Conservation (phyloP, 2,113 vertebrate species). For the Silurus glanis region DNA sequence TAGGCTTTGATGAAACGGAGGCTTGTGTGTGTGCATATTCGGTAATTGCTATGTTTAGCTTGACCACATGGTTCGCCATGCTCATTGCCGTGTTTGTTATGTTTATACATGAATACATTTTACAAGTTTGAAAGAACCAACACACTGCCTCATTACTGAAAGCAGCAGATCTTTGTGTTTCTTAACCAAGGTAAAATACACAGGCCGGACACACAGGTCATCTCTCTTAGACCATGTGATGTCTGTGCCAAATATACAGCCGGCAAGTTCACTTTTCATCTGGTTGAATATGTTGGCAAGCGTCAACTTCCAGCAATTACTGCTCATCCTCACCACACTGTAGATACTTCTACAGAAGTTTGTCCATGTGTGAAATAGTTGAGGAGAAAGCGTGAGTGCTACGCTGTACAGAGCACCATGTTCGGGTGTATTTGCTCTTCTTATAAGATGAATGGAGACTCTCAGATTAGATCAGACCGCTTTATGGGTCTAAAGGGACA, state of each 20-base stretch:
- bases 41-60: constrained; percentile 46
- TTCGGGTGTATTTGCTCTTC: constrained; percentile 56
- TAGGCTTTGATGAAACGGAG: constrained; percentile 13
- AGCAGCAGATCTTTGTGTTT: constrained; percentile 48
- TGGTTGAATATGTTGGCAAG: constrained; percentile 57
- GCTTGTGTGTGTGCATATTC: constrained; percentile 16
- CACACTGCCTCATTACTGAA: constrained; percentile 56
- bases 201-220: constrained; percentile 51
- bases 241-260: constrained; percentile 52
- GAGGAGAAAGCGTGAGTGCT: constrained; percentile 28
- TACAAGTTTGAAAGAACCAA: constrained; percentile 34
- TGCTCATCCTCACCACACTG: constrained; percentile 9
- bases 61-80: constrained; percentile 43
- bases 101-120: constrained; percentile 52
- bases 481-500: constrained; percentile 61
- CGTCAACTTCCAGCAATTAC: constrained; percentile 47
- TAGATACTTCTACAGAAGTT: constrained; percentile 52
- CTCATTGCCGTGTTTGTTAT: constrained; percentile 40
- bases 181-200: constrained; percentile 54
- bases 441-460: constrained; percentile 65
- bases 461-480: constrained; percentile 66
- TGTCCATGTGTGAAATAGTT: constrained; percentile 48
- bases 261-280: constrained; percentile 52
- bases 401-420: constrained; percentile 37
- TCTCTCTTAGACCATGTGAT: constrained; percentile 62